Evolutionary conservation across 1,140 invertebrate species (phyloP).

Genomic region (Bathynomus jamesi): DNA sequence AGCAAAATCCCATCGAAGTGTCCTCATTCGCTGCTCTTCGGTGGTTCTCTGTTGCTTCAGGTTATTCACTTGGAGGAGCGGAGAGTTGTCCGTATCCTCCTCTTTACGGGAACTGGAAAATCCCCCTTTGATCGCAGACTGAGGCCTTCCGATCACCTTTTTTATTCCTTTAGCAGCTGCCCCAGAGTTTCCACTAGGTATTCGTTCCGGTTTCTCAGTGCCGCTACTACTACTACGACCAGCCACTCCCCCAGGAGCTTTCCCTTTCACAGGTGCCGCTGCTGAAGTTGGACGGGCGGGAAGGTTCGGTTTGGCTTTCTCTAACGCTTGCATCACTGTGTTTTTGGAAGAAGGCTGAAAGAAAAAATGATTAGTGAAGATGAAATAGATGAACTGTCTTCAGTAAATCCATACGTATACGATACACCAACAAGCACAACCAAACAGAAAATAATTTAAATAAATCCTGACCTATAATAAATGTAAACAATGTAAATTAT

Average conservation of each 20-base stretch:
- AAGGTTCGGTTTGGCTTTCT: slow-evolving; percentile 74
- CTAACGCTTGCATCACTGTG: slow-evolving; percentile 65
- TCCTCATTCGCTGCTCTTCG: slow-evolving; percentile 84
- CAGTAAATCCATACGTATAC: too few relatives aligned
- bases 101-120: slow-evolving; percentile 47
- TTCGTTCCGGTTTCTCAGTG: slow-evolving; percentile 14
- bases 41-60: slow-evolving; percentile 82
- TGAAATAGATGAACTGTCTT: too few relatives aligned
- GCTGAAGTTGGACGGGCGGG: slow-evolving; percentile 55
- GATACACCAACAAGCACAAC: too few relatives aligned
- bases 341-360: slow-evolving; percentile 69
- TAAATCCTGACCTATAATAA: slow-evolving; percentile 27
- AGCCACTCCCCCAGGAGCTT: background rate
- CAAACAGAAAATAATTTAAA: slow-evolving; percentile 1
- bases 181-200: slow-evolving; percentile 21
- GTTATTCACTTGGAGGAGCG: slow-evolving; percentile 71
- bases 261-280: slow-evolving; percentile 11
- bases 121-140: background rate
- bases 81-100: slow-evolving; percentile 74
- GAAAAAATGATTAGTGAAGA: too few relatives aligned
- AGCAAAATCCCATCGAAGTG: slow-evolving; percentile 93
- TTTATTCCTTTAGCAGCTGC: slow-evolving; percentile 6
- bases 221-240: slow-evolving; percentile 6
- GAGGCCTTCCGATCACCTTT: background rate
- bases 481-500: slow-evolving; percentile 8